A percentile compares a stretch with the other conserved stretches of the same genome.
These are phyloP conservation scores for Poeciliopsis gracilis DNA, from an alignment of 2,797 vertebrate genomes.

Conservation along the genomic window DNA sequence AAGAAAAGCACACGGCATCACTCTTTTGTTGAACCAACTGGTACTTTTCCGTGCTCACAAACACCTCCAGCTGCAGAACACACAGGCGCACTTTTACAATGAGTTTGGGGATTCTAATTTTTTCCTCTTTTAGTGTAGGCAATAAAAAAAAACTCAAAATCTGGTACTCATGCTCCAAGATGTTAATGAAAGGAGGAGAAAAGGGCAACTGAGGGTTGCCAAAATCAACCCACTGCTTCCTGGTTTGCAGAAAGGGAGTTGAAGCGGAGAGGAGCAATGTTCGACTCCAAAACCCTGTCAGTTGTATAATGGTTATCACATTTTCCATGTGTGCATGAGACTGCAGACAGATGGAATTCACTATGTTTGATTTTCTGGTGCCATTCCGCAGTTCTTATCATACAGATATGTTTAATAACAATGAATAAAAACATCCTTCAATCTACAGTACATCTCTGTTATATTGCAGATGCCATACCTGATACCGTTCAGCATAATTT, in stretches of 20 bases:
- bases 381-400: conserved; percentile 19
- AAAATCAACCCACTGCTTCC: conserved; percentile 94
- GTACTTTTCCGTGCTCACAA: conserved; percentile 38
- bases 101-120: conserved; percentile 85
- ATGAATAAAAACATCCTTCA: not conserved
- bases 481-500: not conserved
- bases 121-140: conserved; percentile 74
- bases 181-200: conserved; percentile 85
- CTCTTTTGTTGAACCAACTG: conserved; percentile 32
- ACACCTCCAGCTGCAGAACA: conserved; percentile 64
- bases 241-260: conserved; percentile 84
- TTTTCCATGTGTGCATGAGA: conserved; percentile 76
- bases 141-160: conserved; percentile 83
- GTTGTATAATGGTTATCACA: conserved; percentile 85
- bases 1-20: conserved; percentile 38
- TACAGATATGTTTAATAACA: conserved; percentile 34
- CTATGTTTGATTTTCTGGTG: conserved; percentile 48
- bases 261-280: conserved; percentile 78
- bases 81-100: conserved; percentile 81
- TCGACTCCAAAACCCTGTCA: conserved; percentile 79
- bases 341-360: conserved; percentile 50
- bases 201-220: conserved; percentile 82
- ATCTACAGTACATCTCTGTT: conserved; percentile 8
- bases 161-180: conserved; percentile 83
- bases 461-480: conserved; percentile 34